Conservation (phyloP, 2,113 vertebrate species). For the Cyanocitta stelleri region DNA sequence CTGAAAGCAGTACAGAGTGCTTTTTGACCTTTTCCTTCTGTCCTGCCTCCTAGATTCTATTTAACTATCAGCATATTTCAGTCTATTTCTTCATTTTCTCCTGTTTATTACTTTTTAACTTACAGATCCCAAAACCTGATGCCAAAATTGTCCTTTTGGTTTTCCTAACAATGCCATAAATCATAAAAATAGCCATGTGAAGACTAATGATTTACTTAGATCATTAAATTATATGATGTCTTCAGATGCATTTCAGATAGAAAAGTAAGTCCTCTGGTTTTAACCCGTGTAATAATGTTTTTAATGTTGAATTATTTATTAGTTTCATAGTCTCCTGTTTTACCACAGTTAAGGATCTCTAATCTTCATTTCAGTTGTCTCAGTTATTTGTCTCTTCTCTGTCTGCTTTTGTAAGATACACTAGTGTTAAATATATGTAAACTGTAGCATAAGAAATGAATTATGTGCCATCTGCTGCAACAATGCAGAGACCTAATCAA, state of each 20-base stretch:
- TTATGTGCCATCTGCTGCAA: neutral
- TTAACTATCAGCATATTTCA: neutral
- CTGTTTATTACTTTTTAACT: neutral
- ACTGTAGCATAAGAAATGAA: neutral
- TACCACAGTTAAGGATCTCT: neutral
- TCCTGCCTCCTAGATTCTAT: neutral
- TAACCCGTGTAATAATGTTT: neutral
- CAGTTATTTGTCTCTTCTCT: neutral
- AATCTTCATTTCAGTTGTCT: neutral
- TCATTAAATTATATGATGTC: neutral
- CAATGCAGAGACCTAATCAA: neutral
- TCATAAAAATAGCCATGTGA: neutral
- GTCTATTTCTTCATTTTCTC: neutral
- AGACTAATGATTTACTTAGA: neutral
- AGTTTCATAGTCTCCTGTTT: neutral
- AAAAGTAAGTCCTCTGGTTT: neutral
- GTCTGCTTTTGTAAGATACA: neutral
- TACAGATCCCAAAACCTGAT: neutral
- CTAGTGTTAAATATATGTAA: neutral
- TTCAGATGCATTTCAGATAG: neutral
- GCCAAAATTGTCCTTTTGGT: neutral
- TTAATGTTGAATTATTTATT: neutral
- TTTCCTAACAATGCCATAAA: neutral
- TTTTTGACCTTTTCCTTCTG: neutral
- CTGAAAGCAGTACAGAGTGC: neutral